These are phyloP conservation scores for Neosilurus mollespiculum DNA, from an alignment of 2,797 vertebrate genomes.

Conservation along the genomic window DNA sequence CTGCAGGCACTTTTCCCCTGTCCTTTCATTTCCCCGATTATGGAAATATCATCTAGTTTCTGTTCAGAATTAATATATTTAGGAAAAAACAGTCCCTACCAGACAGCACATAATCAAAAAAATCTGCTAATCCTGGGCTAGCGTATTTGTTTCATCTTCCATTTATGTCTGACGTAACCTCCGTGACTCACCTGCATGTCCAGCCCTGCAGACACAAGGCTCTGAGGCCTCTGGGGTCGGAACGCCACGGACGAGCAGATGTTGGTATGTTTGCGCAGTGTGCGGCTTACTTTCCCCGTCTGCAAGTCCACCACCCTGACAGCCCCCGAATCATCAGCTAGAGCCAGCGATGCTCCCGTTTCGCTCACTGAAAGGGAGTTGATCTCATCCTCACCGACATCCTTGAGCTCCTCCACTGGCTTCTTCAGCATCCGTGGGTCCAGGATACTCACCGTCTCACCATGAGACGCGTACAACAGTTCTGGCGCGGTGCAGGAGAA, in stretches of 20 bases:
- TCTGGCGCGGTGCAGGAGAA: conserved; percentile 74
- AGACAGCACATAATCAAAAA: background rate
- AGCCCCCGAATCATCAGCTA: conserved; percentile 87
- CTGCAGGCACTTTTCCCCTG: background rate
- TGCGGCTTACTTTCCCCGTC: conserved; percentile 80
- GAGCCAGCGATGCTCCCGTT: conserved; percentile 76
- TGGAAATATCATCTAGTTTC: background rate
- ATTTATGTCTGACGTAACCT: background rate
- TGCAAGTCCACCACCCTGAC: conserved; percentile 86
- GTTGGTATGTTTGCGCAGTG: conserved; percentile 87
- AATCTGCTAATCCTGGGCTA: background rate
- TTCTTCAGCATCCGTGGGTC: conserved; percentile 80
- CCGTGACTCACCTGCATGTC: conserved; percentile 90
- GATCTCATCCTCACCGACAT: conserved; percentile 89
- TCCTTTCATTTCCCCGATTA: conserved; percentile 1
- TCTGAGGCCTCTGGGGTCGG: conserved; percentile 88
- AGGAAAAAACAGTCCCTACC: background rate
- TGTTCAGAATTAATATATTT: background rate
- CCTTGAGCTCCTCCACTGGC: conserved; percentile 68
- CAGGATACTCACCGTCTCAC: conserved; percentile 79
- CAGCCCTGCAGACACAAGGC: conserved; percentile 90
- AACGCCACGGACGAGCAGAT: conserved; percentile 94
- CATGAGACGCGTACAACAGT: conserved; percentile 81
- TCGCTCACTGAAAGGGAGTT: conserved; percentile 86
- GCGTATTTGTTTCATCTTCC: background rate